A percentile compares a stretch with the other conserved stretches of the same genome.
phyloP scores from a whole-genome alignment of 2,888 invertebrate species.

The Falcaria lacertinaria region DNA sequence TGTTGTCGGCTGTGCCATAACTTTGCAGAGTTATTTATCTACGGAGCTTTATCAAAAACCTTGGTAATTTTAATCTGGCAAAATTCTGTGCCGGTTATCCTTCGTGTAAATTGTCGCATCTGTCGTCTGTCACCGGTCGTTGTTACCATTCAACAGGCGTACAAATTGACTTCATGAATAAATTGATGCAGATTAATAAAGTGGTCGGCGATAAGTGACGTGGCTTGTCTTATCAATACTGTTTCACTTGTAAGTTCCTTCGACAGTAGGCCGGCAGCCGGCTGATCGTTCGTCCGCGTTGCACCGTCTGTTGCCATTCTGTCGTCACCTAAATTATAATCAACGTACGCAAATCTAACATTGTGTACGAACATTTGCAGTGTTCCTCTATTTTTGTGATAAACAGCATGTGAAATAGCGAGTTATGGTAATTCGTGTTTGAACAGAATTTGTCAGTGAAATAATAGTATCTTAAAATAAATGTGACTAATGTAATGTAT shows the following conservation, averaged over 20 bases:
- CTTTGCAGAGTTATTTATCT: background rate
- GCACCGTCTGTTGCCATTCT: slow-evolving; percentile 21
- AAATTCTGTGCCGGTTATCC: slow-evolving; percentile 3
- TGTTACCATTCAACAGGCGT: slow-evolving; percentile 17
- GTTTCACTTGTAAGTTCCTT: slow-evolving; percentile 50
- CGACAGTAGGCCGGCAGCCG: slow-evolving; percentile 56
- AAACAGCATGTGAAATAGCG: slow-evolving; percentile 6
- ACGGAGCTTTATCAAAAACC: slow-evolving; percentile 20
- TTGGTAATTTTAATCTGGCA: slow-evolving; percentile 11
- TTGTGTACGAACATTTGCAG: slow-evolving; percentile 1
- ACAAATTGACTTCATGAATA: slow-evolving; percentile 68
- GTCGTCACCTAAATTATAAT: slow-evolving; percentile 21
- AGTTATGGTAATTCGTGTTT: slow-evolving; percentile 18
- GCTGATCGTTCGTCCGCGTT: slow-evolving; percentile 47
- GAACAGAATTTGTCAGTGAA: slow-evolving; percentile 22
- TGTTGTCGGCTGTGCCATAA: slow-evolving; percentile 21
- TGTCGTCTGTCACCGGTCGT: slow-evolving; percentile 7
- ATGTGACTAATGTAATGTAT: slow-evolving; percentile 46
- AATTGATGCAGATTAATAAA: slow-evolving; percentile 76
- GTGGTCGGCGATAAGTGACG: slow-evolving; percentile 63
- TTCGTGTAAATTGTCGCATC: background rate
- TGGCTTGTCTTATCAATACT: slow-evolving; percentile 64
- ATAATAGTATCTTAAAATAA: slow-evolving; percentile 35
- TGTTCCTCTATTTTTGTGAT: slow-evolving; percentile 14
- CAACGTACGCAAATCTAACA: slow-evolving; percentile 7